Base-by-base conservation (phyloP, 2,797 vertebrate genomes). In the Falco cherrug region DNA sequence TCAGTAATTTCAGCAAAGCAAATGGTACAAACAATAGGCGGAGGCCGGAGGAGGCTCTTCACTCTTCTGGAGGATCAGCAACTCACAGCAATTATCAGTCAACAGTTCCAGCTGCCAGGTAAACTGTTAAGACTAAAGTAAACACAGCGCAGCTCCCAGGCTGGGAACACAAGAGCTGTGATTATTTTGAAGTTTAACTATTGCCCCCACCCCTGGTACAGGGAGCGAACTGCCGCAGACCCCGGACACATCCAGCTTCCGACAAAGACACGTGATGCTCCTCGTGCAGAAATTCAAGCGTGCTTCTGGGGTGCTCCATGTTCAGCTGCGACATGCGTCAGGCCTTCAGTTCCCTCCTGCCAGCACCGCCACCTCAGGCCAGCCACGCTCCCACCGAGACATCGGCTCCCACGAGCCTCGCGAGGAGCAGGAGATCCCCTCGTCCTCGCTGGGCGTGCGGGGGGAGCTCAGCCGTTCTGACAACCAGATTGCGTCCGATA, bases 391-490 rank as follows among this genome's bases (percentile, higher is more conserved):
- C 56, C 33, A 11, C 6, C 59, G 12, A 79, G 78, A 60, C 48
- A 35, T 4, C 1, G 0, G 7, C 33, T 85, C n/a, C 57, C 20
- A 5, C 0, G 0, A 80, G 16, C 7, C 22, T 73, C 1, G 0
- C 11, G 39, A 79, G 45, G 29, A 79, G 50, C 33, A 19, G 35
- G 90, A 89, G 35, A 59, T 26, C 56, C 25, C 17, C 85, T 68
- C 1, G 2, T 21, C 41, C n/a, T 51, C 12, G 37, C 43, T 16
- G 51, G 60, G 54, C 0, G 0, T 2, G 11, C 2, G 19, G 43
- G 65, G 76, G 35, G 64, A 47, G 37, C 25, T 24, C 50, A 79
- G 57, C 67, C 48, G 31, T 29, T 82, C 81, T 37, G 24, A 90
- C 43, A 76, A 45, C 6, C 51, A 41, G 37, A 15, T 84, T 33